Conservation (phyloP, 2,797 vertebrate species). For the Acipenser ruthenus region DNA sequence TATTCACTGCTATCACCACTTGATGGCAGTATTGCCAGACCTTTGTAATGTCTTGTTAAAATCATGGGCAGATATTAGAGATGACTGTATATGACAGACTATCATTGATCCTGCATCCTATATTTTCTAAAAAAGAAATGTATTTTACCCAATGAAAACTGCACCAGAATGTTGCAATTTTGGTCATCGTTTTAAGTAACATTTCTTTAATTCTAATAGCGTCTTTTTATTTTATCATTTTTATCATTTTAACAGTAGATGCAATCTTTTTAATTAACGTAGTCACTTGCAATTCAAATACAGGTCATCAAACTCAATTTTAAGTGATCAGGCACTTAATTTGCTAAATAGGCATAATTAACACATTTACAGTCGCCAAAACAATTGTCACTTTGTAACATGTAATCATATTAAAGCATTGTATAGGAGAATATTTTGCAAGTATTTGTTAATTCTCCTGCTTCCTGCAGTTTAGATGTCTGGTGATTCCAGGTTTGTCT, state of each 20-base stretch:
- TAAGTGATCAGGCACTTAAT: constrained; percentile 5
- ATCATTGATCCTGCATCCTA: too few relatives aligned
- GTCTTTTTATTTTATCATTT: too few relatives aligned
- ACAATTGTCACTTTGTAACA: constrained; percentile 5
- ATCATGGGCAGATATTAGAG: neutral
- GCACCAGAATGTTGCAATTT: too few relatives aligned
- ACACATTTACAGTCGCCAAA: neutral
- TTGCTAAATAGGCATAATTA: constrained; percentile 11
- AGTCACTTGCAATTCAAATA: neutral
- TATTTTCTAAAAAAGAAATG: too few relatives aligned
- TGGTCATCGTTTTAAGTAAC: too few relatives aligned
- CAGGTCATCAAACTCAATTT: constrained; percentile 1
- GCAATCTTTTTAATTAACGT: too few relatives aligned
- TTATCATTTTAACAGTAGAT: too few relatives aligned
- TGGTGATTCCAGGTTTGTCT: constrained; percentile 4
- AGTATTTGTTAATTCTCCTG: neutral
- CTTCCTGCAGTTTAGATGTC: constrained; percentile 1
- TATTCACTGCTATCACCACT: constrained; percentile 1
- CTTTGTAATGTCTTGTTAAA: neutral
- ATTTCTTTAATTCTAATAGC: too few relatives aligned
- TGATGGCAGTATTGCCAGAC: constrained; percentile 18
- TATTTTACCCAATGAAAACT: too few relatives aligned
- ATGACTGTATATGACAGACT: too few relatives aligned
- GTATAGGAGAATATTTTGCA: constrained; percentile 1
- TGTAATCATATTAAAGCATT: constrained; percentile 12